A percentile compares a stretch with the other conserved stretches of the same genome.
These are phyloP conservation scores for Adoxophyes honmai DNA, from an alignment of 1,140 invertebrate genomes.

Conservation along the genomic window DNA sequence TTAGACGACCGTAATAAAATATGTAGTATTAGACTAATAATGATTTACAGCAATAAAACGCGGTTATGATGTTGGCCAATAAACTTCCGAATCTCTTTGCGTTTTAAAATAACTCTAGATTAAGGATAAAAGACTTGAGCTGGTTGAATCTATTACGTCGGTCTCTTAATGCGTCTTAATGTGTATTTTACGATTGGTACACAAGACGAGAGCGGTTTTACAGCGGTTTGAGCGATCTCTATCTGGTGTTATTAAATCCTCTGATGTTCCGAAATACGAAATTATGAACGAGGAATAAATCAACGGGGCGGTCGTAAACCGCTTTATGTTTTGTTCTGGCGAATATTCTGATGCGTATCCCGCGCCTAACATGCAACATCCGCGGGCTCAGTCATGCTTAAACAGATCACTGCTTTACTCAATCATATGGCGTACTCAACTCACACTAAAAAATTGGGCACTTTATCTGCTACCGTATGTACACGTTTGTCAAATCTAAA, in stretches of 20 bases:
- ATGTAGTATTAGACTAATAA: constrained; percentile 63
- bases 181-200: constrained; percentile 74
- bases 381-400: background rate
- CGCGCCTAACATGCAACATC: background rate
- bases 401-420: background rate
- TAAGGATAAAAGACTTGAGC: constrained; percentile 61
- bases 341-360: constrained; percentile 15
- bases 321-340: constrained; percentile 71
- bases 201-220: constrained; percentile 66
- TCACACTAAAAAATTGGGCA: too few species aligned
- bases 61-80: constrained; percentile 63
- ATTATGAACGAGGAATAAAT: constrained; percentile 75
- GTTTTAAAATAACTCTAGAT: constrained; percentile 72
- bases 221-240: constrained; percentile 66
- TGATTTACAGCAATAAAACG: constrained; percentile 66
- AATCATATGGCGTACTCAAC: background rate
- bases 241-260: constrained; percentile 68
- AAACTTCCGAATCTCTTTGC: constrained; percentile 58
- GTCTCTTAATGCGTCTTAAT: constrained; percentile 72
- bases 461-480: too few species aligned
- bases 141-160: constrained; percentile 43
- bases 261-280: constrained; percentile 69
- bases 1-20: constrained; percentile 55
- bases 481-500: too few species aligned
- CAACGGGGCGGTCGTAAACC: constrained; percentile 67